Evolutionary conservation across 2,797 vertebrate genomes (phyloP).

Genomic region (Urocyon cinereoargenteus): DNA sequence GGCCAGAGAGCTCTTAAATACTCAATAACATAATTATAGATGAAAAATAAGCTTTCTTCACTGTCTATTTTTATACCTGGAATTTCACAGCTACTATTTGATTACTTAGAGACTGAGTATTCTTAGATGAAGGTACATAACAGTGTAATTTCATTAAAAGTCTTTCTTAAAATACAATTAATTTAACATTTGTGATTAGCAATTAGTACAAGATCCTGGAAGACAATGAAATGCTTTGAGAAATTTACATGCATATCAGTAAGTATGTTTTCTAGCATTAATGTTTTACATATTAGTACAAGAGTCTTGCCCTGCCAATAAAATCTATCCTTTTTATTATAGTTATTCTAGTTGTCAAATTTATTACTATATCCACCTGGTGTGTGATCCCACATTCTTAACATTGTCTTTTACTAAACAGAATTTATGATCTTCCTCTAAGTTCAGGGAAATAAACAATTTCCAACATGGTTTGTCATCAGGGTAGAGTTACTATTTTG

Average conservation of each 20-base stretch:
- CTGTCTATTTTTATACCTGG: neutral
- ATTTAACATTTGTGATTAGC: neutral
- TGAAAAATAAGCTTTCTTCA: neutral
- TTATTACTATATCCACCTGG: constrained; percentile 32
- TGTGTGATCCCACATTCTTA: constrained; percentile 37
- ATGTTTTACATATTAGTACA: constrained; percentile 43
- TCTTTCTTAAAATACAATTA: neutral
- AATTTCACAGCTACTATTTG: neutral
- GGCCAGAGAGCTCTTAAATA: neutral
- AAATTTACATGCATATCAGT: neutral
- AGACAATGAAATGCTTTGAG: neutral
- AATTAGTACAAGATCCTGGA: neutral
- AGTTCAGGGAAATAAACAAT: constrained; percentile 61
- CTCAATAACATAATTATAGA: neutral
- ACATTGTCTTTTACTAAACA: constrained; percentile 62
- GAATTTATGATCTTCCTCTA: constrained; percentile 73
- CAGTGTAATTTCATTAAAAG: neutral
- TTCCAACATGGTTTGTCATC: constrained; percentile 77
- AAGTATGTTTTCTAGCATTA: neutral
- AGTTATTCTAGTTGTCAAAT: constrained; percentile 30
- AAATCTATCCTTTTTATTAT: neutral
- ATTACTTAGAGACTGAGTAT: neutral
- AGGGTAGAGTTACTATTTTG: constrained; percentile 80
- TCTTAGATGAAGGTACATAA: neutral
- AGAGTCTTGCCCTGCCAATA: neutral